Conservation (phyloP, 1,140 invertebrate genomes). For the Cyclargus thomasi region DNA sequence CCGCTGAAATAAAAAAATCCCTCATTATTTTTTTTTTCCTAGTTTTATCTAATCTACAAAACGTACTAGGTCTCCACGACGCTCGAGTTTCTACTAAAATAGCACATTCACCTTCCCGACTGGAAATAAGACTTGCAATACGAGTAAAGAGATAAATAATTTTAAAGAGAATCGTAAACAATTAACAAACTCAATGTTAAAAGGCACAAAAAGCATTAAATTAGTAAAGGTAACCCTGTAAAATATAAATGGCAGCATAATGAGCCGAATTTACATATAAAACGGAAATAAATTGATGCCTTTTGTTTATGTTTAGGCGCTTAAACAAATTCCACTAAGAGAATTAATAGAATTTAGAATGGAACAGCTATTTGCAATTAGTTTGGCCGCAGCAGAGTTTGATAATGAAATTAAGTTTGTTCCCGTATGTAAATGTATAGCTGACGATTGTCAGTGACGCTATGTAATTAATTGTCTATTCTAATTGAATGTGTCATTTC, state of each 20-base stretch:
- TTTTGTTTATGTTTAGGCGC: slow-evolving; percentile 15
- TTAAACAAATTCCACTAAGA: slow-evolving; percentile 14
- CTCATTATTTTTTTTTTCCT: too few relatives aligned
- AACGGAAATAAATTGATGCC: slow-evolving; percentile 34
- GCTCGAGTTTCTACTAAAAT: too few relatives aligned
- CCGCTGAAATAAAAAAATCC: too few relatives aligned
- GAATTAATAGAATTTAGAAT: slow-evolving; percentile 11
- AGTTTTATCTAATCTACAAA: too few relatives aligned
- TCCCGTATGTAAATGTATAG: slow-evolving; percentile 1
- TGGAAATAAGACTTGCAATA: too few relatives aligned
- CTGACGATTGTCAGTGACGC: neutral
- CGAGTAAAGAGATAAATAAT: neutral
- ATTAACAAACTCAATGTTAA: slow-evolving; percentile 12
- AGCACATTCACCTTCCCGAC: too few relatives aligned
- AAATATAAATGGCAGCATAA: slow-evolving; percentile 39
- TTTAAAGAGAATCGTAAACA: neutral
- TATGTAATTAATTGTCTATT: slow-evolving; percentile 1
- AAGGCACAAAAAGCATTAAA: neutral
- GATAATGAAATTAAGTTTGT: slow-evolving; percentile 3
- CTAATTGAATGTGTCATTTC: neutral
- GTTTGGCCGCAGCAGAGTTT: slow-evolving; percentile 9
- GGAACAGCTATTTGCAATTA: slow-evolving; percentile 18
- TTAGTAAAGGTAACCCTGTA: slow-evolving; percentile 9
- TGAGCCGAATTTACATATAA: slow-evolving; percentile 43
- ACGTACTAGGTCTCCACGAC: too few relatives aligned